A percentile compares a stretch with the other conserved stretches of the same genome.
These are phyloP conservation scores for Campylomormyrus tamandua DNA, from an alignment of 2,113 vertebrate species.

Conservation along the genomic window DNA sequence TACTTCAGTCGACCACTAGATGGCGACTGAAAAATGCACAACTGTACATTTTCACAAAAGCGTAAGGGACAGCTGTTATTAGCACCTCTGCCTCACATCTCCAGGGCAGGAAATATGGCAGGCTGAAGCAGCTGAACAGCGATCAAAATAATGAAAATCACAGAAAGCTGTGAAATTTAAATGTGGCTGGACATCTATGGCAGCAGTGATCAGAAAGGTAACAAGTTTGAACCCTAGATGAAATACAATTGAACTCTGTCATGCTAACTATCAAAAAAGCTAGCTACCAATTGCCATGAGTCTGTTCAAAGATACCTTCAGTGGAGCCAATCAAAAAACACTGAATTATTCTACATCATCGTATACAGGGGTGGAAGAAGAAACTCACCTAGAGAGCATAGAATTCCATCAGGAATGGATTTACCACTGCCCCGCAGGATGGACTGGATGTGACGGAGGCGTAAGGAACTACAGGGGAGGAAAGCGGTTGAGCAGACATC, in stretches of 20 bases:
- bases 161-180: neutral
- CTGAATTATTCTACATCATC: neutral
- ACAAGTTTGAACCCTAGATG: neutral
- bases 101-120: neutral
- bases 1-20: neutral
- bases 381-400: conserved; percentile 85
- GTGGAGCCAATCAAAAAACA: neutral
- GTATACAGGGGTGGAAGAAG: neutral
- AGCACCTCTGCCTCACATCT: neutral
- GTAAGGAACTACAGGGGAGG: conserved; percentile 68
- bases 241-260: neutral
- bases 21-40: neutral
- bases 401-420: conserved; percentile 75
- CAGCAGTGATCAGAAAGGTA: neutral
- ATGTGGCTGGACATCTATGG: neutral
- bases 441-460: conserved; percentile 78
- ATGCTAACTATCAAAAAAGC: neutral
- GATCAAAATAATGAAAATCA: neutral
- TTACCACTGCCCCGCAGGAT: conserved; percentile 70
- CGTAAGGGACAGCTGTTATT: neutral
- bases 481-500: neutral
- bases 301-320: neutral
- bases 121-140: neutral
- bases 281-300: neutral
- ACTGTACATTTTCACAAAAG: neutral